These are phyloP conservation scores for Archivesica marissinica DNA, from an alignment of 1,140 invertebrate genomes.

Conservation along the genomic window DNA sequence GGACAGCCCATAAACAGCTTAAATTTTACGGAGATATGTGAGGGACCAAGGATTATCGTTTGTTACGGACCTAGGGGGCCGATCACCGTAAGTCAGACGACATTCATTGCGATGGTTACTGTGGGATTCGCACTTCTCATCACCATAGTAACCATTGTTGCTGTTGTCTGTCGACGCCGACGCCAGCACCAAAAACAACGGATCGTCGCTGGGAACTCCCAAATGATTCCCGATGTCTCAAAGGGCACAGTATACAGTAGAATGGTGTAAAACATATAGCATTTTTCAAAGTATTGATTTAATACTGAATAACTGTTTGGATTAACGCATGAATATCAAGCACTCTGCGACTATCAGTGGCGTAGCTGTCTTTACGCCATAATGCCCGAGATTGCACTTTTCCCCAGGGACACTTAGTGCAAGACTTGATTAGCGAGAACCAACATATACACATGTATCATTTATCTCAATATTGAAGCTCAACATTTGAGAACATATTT, in stretches of 20 bases:
- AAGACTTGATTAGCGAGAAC: no score
- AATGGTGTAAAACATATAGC: slow-evolving; percentile 37
- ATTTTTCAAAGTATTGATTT: no score
- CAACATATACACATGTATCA: no score
- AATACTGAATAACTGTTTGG: no score
- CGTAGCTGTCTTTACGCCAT: no score
- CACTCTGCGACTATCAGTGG: no score
- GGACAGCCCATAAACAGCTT: slow-evolving; percentile 10
- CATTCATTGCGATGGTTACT: not conserved
- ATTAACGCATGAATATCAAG: no score
- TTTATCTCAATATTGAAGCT: no score
- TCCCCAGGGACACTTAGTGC: no score
- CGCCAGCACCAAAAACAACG: not conserved
- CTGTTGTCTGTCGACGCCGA: not conserved
- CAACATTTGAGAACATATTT: no score
- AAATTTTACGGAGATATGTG: not conserved
- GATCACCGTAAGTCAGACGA: not conserved
- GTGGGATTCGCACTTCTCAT: not conserved
- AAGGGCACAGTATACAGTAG: not conserved
- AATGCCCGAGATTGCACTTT: no score
- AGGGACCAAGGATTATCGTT: not conserved
- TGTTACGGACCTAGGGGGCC: slow-evolving; percentile 15
- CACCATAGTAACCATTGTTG: slow-evolving; percentile 5
- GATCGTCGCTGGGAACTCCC: not conserved
- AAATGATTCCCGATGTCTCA: not conserved